phyloP scores from a whole-genome alignment of 2,797 vertebrate species.

The Amphiprion clarkii region DNA sequence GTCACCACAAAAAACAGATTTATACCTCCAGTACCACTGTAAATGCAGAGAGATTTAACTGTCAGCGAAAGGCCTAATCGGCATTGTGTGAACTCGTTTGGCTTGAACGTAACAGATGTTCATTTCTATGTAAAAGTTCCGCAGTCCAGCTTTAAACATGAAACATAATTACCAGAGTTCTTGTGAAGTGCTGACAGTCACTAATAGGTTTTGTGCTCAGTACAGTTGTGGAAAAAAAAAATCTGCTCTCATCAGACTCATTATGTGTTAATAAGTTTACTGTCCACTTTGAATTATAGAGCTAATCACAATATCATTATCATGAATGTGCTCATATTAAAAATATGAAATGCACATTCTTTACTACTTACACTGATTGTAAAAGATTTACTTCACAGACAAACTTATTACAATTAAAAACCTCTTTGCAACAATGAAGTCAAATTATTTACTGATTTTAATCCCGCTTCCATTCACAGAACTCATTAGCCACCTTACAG shows the following conservation, averaged over 20 bases:
- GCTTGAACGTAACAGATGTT: too few relatives aligned
- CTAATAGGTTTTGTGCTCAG: too few relatives aligned
- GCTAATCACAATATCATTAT: background rate
- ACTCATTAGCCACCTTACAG: conserved; percentile 42
- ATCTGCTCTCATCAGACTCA: conserved; percentile 7
- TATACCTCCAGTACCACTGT: too few relatives aligned
- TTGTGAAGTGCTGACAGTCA: background rate
- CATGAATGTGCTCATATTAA: conserved; percentile 4
- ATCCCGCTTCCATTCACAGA: conserved; percentile 2
- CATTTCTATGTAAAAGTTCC: too few relatives aligned
- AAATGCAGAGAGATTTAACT: too few relatives aligned
- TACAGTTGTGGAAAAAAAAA: background rate
- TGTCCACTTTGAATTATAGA: conserved; percentile 15
- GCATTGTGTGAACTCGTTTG: too few relatives aligned
- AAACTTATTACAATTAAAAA: conserved; percentile 26
- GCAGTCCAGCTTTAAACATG: too few relatives aligned
- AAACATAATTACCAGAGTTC: background rate
- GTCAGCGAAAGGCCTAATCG: too few relatives aligned
- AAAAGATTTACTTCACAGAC: background rate
- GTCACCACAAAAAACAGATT: too few relatives aligned
- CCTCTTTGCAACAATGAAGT: conserved; percentile 9
- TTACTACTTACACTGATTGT: background rate
- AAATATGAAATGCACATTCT: background rate
- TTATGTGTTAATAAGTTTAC: conserved; percentile 7
- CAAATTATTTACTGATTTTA: conserved; percentile 39